Conservation (phyloP, 2,113 vertebrate species). For the Anolis sagrei region DNA sequence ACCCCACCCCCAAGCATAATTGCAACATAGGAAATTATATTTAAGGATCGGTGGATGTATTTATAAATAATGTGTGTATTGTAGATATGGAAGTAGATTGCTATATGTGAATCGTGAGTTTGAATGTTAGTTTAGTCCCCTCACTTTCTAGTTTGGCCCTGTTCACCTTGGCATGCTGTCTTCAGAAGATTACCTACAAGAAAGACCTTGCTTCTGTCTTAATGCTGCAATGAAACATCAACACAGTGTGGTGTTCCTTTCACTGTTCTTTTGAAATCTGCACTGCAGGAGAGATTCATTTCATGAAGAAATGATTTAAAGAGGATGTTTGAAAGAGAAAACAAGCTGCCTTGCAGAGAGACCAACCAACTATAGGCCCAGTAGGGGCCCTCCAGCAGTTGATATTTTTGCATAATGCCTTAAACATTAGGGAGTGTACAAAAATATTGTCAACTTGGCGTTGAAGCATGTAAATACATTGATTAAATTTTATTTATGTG, state of each 20-base stretch:
- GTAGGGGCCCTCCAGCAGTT: neutral
- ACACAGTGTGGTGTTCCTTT: neutral
- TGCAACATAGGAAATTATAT: neutral
- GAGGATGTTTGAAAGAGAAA: neutral
- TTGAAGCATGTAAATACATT: neutral
- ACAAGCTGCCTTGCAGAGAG: neutral
- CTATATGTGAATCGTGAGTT: neutral
- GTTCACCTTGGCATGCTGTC: neutral
- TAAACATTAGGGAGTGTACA: too few relatives aligned
- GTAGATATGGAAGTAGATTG: too few relatives aligned
- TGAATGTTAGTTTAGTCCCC: neutral
- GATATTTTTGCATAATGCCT: too few relatives aligned
- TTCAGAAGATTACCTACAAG: neutral
- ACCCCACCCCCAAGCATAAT: neutral
- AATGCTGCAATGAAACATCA: neutral
- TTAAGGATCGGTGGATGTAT: neutral
- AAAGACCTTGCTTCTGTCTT: neutral
- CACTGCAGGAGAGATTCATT: neutral
- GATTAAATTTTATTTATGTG: neutral
- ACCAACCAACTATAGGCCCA: neutral
- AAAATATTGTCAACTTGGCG: neutral
- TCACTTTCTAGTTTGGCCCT: neutral
- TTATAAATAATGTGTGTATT: neutral
- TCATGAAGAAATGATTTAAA: neutral
- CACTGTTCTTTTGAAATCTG: neutral